These are phyloP conservation scores for Hetaerina americana DNA, from an alignment of 1,140 invertebrate species.

Conservation along the genomic window DNA sequence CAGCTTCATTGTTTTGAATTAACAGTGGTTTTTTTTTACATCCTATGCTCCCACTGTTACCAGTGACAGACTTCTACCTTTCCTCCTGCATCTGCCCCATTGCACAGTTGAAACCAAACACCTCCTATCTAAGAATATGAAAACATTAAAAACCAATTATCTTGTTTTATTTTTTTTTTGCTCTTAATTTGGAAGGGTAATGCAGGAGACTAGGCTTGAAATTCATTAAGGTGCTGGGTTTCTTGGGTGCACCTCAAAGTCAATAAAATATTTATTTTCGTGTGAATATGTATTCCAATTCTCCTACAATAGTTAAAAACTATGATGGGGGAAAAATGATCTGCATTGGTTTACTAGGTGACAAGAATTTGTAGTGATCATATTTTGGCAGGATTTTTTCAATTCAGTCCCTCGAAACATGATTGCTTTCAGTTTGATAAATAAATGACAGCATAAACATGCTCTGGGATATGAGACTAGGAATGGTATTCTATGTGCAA, in stretches of 20 bases:
- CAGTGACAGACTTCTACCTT: background rate
- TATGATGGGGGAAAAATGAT: too few species aligned
- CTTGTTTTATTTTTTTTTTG: background rate
- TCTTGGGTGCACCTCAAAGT: background rate
- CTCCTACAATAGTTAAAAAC: too few species aligned
- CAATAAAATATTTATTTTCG: slow-evolving; percentile 1
- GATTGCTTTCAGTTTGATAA: too few species aligned
- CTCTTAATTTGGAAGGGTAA: background rate
- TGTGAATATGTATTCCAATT: too few species aligned
- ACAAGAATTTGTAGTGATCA: too few species aligned
- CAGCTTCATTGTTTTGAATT: background rate
- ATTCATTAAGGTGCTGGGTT: background rate
- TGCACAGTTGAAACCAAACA: background rate
- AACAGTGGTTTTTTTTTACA: background rate
- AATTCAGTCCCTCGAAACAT: too few species aligned
- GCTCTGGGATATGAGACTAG: too few species aligned
- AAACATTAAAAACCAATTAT: background rate
- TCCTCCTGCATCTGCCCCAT: background rate
- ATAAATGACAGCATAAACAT: too few species aligned
- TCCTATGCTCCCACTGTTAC: background rate
- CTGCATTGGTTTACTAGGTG: too few species aligned
- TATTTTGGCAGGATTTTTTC: too few species aligned
- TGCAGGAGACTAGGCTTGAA: background rate
- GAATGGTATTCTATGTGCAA: too few species aligned
- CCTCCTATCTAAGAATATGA: background rate